Evolutionary conservation across 1,140 invertebrate species (phyloP).

Genomic region (Drosophila aff.): DNA sequence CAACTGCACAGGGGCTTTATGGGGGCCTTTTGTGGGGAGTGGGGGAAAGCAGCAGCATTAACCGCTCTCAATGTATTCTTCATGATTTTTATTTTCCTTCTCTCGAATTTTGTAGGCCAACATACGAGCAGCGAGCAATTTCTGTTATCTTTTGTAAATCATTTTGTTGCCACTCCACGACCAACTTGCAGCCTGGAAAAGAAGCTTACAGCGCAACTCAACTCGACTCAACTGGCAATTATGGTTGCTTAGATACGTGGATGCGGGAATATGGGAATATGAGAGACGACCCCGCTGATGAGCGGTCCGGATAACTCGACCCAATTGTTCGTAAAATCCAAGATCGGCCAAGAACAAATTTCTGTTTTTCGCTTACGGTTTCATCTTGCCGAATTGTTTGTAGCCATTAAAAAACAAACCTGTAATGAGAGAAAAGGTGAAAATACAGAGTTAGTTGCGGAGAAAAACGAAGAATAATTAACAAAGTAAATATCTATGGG

Average conservation of each 20-base stretch:
- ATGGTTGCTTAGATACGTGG: constrained; percentile 64
- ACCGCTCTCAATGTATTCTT: constrained; percentile 70
- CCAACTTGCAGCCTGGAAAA: constrained; percentile 42
- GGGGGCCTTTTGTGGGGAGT: neutral
- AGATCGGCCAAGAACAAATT: constrained; percentile 14
- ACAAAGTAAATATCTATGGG: neutral
- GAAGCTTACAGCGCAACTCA: constrained; percentile 21
- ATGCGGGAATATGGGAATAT: constrained; percentile 46
- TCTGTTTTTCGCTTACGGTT: constrained; percentile 23
- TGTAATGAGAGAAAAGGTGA: constrained; percentile 14
- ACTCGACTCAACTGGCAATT: constrained; percentile 65
- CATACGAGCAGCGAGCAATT: constrained; percentile 61
- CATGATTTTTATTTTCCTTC: constrained; percentile 71
- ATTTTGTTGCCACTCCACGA: constrained; percentile 73
- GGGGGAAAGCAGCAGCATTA: constrained; percentile 34
- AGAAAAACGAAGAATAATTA: neutral
- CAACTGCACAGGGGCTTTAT: constrained; percentile 11
- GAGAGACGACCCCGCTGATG: constrained; percentile 31
- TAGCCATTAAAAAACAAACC: constrained; percentile 21
- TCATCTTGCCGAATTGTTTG: neutral
- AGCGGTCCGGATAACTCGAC: constrained; percentile 7
- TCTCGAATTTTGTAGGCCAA: constrained; percentile 76
- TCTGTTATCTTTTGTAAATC: constrained; percentile 78
- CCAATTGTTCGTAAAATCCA: constrained; percentile 4
- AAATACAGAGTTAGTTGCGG: neutral